Evolutionary conservation across 64 coral and sea anemone species (phyloP).

Genomic region (Dendrophyllia cribrosa): DNA sequence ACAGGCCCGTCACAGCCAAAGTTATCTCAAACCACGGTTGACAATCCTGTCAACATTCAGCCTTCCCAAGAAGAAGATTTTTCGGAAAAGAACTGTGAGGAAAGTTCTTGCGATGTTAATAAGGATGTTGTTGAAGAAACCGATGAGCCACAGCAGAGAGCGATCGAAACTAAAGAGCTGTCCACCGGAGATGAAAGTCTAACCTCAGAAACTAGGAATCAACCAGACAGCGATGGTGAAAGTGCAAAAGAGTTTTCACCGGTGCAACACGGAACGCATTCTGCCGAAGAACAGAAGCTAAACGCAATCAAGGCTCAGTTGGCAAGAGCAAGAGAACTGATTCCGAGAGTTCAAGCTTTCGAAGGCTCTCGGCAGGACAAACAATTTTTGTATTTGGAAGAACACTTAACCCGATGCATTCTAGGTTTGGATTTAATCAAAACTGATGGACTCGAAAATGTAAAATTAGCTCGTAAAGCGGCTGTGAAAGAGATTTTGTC

Average conservation of each 20-base stretch:
- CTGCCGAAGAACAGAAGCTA: conserved; percentile 18
- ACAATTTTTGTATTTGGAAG: conserved; percentile 67
- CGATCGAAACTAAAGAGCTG: neutral
- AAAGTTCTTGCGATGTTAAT: neutral
- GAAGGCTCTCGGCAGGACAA: conserved; percentile 48
- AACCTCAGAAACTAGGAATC: neutral
- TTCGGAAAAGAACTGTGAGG: neutral
- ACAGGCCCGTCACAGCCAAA: neutral
- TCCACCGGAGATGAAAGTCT: neutral
- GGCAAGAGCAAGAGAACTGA: conserved; percentile 41
- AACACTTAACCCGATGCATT: conserved; percentile 66
- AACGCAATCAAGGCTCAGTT: conserved; percentile 47
- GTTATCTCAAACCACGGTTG: neutral
- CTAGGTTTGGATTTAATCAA: conserved; percentile 54
- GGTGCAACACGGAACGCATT: neutral
- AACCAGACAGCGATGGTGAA: neutral
- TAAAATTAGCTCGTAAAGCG: conserved; percentile 46
- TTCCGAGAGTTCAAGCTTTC: conserved; percentile 44
- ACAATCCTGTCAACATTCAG: neutral
- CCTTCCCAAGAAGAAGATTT: neutral
- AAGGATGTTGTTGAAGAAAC: neutral
- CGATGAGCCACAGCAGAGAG: neutral
- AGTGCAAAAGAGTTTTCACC: neutral
- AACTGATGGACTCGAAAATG: conserved; percentile 47
- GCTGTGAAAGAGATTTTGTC: conserved; percentile 71